A percentile compares a stretch with the other conserved stretches of the same genome.
These are phyloP conservation scores for Formicarius rufipectus DNA, from an alignment of 2,113 vertebrate species.

Conservation along the genomic window DNA sequence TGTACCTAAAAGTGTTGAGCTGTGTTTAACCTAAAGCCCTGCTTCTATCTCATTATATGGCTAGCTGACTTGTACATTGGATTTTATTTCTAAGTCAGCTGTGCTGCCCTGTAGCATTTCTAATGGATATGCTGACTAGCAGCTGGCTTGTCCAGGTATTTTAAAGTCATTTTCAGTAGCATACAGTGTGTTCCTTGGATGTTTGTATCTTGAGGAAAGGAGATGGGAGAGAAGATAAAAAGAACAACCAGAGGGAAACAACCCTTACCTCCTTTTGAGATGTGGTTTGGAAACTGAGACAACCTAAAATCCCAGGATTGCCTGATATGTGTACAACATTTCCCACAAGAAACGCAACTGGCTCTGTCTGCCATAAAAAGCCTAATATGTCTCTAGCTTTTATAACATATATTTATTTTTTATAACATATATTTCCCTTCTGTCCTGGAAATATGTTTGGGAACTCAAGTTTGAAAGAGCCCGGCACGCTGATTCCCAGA, in stretches of 20 bases:
- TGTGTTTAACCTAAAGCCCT: neutral
- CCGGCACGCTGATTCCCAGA: accelerated
- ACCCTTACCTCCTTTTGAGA: neutral
- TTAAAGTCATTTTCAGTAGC: neutral
- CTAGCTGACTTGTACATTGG: neutral
- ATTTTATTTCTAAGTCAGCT: neutral
- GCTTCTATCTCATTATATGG: neutral
- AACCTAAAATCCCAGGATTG: neutral
- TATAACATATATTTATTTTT: neutral
- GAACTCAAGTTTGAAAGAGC: neutral
- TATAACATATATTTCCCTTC: neutral
- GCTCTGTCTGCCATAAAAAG: neutral
- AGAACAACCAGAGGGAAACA: neutral
- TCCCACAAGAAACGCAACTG: neutral
- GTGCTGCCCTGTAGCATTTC: neutral
- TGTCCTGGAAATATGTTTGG: neutral
- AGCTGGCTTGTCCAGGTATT: neutral
- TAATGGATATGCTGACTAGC: neutral
- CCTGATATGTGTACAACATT: accelerated
- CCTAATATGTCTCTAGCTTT: neutral
- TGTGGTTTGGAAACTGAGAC: neutral
- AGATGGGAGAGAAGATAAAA: neutral
- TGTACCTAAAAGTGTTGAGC: neutral
- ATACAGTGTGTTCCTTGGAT: neutral
- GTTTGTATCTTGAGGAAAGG: neutral